Evolutionary conservation across 2,888 invertebrate species (phyloP).

Genomic region (Hymenopus coronatus): DNA sequence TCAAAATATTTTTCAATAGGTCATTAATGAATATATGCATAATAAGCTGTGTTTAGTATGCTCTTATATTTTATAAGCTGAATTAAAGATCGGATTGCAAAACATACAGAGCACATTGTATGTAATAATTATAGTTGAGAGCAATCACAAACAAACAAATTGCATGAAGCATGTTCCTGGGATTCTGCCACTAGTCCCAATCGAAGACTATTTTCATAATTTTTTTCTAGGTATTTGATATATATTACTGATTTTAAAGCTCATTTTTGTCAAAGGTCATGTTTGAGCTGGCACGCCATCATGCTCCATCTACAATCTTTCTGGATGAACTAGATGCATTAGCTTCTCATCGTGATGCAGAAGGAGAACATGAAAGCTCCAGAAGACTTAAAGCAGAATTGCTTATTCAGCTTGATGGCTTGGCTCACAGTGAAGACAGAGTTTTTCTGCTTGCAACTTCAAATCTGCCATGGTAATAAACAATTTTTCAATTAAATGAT

Average conservation of each 20-base stretch:
- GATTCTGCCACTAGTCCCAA: no score
- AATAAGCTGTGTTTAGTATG: no score
- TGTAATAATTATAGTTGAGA: no score
- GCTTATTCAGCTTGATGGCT: slow-evolving; percentile 81
- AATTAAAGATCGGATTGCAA: no score
- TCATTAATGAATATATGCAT: no score
- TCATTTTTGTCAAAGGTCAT: slow-evolving; percentile 58
- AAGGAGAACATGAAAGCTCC: slow-evolving; percentile 80
- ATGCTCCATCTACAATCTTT: slow-evolving; percentile 88
- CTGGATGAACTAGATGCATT: slow-evolving; percentile 90
- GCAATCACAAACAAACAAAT: no score
- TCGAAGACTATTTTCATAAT: no score
- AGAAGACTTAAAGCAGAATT: slow-evolving; percentile 86
- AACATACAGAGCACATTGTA: no score
- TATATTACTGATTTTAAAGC: not conserved
- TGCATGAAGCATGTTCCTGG: no score
- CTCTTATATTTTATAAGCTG: no score
- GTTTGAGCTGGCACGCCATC: slow-evolving; percentile 81
- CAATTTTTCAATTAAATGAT: no score
- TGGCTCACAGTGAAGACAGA: slow-evolving; percentile 58
- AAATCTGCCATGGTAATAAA: slow-evolving; percentile 79
- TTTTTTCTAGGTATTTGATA: not conserved
- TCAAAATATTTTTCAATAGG: no score
- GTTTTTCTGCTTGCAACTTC: slow-evolving; percentile 83
- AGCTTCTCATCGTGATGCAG: slow-evolving; percentile 56